phyloP scores from a whole-genome alignment of 2,797 vertebrate species.

The Syncerus caffer region DNA sequence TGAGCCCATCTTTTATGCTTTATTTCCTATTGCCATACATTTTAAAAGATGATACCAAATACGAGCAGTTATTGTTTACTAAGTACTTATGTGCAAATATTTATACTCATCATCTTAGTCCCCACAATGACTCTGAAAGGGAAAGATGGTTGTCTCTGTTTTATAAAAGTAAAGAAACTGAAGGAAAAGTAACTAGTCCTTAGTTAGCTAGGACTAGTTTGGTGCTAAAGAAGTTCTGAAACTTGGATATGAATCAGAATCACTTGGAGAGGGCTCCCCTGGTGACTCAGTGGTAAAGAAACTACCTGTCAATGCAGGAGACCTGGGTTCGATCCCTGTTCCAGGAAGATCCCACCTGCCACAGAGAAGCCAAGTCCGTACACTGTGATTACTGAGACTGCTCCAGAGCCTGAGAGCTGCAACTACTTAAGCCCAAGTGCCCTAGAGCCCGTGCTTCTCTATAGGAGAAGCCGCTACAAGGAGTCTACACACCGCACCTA shows the following conservation, averaged over 20 bases:
- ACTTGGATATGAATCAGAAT: not conserved
- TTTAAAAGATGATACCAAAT: not conserved
- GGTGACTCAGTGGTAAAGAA: not conserved
- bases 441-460: not conserved
- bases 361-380: not conserved
- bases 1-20: not conserved
- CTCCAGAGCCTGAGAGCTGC: not conserved
- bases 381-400: fast-evolving
- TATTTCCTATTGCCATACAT: not conserved
- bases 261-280: not conserved
- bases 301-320: not conserved
- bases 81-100: not conserved
- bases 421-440: fast-evolving
- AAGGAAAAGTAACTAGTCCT: not conserved
- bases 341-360: not conserved
- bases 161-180: not conserved
- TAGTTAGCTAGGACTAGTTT: not conserved
- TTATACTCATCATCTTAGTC: not conserved
- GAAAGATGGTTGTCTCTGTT: not conserved
- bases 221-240: not conserved
- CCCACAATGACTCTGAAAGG: not conserved
- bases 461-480: not conserved
- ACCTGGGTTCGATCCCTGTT: not conserved
- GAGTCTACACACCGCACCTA: not conserved
- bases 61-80: not conserved